Conservation (phyloP, 2,113 vertebrate genomes). For the Sorex fumeus region DNA sequence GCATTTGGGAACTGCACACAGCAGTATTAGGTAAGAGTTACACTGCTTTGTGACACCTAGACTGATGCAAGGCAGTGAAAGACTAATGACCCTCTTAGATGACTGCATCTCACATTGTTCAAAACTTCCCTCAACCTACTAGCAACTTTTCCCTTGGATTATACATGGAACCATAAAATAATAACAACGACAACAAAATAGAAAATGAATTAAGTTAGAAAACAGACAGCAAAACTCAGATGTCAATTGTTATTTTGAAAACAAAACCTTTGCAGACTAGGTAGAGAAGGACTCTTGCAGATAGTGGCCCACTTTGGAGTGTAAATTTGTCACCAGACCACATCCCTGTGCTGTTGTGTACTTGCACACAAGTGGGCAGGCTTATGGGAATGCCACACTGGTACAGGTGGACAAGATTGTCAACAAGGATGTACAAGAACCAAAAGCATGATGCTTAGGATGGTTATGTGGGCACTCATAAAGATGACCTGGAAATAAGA, state of each 20-base stretch:
- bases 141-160: not conserved
- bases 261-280: not conserved
- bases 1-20: constrained; percentile 26
- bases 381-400: not conserved
- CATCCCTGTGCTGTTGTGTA: not conserved
- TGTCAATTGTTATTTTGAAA: not conserved
- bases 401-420: no score
- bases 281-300: not conserved
- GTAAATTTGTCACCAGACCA: not conserved
- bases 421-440: not conserved
- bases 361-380: no score
- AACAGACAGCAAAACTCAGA: not conserved
- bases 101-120: not conserved
- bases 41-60: constrained; percentile 26
- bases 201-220: not conserved
- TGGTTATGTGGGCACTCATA: not conserved
- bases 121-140: not conserved
- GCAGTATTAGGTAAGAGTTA: not conserved
- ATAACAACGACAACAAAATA: not conserved
- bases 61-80: constrained; percentile 76
- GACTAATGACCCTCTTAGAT: constrained; percentile 75
- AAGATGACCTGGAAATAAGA: not conserved
- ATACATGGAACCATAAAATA: not conserved
- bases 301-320: no score
- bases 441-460: not conserved